phyloP scores from a whole-genome alignment of 2,797 vertebrate species.

The Poecilia velifera region DNA sequence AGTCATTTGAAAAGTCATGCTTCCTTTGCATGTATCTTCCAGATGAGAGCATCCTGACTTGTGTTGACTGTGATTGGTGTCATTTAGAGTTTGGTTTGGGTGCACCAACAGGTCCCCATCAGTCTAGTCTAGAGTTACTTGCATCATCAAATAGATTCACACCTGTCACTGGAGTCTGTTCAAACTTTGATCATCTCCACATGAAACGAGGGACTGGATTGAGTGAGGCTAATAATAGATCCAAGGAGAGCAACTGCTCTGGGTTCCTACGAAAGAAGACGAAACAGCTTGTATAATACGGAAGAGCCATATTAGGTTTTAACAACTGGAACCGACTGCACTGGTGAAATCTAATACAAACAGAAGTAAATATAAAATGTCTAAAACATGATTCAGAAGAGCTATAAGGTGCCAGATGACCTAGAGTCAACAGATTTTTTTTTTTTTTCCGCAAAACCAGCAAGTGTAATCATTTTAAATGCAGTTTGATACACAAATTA shows the following conservation, averaged over 20 bases:
- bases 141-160: conserved; percentile 46
- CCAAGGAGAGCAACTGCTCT: conserved; percentile 21
- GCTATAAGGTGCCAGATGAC: conserved; percentile 1
- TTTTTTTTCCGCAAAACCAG: not conserved
- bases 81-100: conserved; percentile 12
- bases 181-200: conserved; percentile 50
- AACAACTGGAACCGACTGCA: conserved; percentile 3
- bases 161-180: conserved; percentile 34
- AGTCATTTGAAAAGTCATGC: not conserved
- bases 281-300: conserved; percentile 26
- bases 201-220: conserved; percentile 36
- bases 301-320: not conserved
- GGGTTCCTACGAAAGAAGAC: not conserved
- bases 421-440: conserved; percentile 1
- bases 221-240: conserved; percentile 53
- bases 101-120: conserved; percentile 11
- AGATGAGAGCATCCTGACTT: not conserved
- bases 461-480: conserved; percentile 24
- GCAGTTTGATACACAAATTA: conserved; percentile 54
- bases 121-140: conserved; percentile 36
- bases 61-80: not conserved
- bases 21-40: not conserved
- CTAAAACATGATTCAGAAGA: conserved; percentile 12
- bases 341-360: not conserved
- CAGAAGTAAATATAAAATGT: conserved; percentile 1